Evolutionary conservation across 2,797 vertebrate genomes (phyloP).

Genomic region (Anguilla obscura): DNA sequence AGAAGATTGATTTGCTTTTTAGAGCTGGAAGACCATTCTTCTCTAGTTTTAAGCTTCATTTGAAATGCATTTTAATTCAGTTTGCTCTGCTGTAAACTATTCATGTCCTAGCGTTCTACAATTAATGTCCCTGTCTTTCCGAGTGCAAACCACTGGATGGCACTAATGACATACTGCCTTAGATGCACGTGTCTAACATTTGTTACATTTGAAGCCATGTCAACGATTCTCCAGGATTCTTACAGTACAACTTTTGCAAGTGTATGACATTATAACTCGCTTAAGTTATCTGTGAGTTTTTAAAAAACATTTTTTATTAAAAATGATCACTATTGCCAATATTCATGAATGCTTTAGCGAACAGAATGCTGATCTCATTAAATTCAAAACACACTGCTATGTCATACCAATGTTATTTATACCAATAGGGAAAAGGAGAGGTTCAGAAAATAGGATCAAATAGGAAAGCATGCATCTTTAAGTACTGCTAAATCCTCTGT

Average conservation of each 20-base stretch:
- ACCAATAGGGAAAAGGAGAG: too few relatives aligned
- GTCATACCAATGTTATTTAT: too few relatives aligned
- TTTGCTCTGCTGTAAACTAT: background rate
- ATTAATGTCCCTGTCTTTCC: background rate
- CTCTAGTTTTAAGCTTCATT: background rate
- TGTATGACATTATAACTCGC: background rate
- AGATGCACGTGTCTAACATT: background rate
- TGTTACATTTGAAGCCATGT: background rate
- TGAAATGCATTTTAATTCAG: background rate
- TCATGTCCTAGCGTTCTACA: background rate
- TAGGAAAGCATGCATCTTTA: background rate
- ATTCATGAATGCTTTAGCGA: too few relatives aligned
- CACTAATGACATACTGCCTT: background rate
- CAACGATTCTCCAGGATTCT: background rate
- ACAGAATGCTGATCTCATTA: too few relatives aligned
- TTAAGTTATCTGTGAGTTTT: too few relatives aligned
- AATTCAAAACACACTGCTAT: too few relatives aligned
- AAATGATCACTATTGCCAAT: too few relatives aligned
- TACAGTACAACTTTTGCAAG: background rate
- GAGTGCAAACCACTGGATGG: conserved; percentile 19
- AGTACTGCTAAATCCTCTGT: background rate
- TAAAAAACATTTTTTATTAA: too few relatives aligned
- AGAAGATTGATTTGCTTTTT: too few relatives aligned
- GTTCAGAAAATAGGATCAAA: too few relatives aligned
- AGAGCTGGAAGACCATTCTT: background rate